Evolutionary conservation across 1,140 invertebrate species (phyloP), one percentile per base, ranked within the genome.

Genomic region (Aleiodes sp.): DNA sequence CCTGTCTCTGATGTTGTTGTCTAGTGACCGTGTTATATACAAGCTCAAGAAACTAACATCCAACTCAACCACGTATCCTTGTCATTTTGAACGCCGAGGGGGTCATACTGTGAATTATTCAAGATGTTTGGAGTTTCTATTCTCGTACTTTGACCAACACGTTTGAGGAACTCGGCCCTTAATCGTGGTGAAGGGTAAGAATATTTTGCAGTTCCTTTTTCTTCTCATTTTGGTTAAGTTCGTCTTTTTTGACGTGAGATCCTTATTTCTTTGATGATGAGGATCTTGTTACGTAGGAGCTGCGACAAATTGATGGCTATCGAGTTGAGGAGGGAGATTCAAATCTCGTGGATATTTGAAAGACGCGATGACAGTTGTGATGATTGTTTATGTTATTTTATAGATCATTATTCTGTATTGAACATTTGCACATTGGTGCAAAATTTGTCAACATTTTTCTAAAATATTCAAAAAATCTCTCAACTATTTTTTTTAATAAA

Each of bases 271-370:
- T 24, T 31, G 78, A 80, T 78, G 75, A 79, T 78, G 75, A 80
- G 74, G 75, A 75, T 80, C 78, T 78, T 75, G 74, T 81, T 80
- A 81, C 72, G 41, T 61, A 61, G 66, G 74, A 76, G 70, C 76
- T 77, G 77, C 68, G 77, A 78, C 63, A 74, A 71, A 80, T 79
- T 78, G 74, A 78, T 78, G 33, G n/a, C n/a, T n/a, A n/a, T n/a
- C n/a, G n/a, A n/a, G n/a, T n/a, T n/a, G n/a, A n/a, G n/a, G n/a
- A n/a, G n/a, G n/a, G n/a, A n/a, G n/a, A n/a, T n/a, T n/a, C n/a
- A n/a, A n/a, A n/a, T n/a, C n/a, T n/a, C n/a, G n/a, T n/a, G n/a
- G n/a, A n/a, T n/a, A n/a, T n/a, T n/a, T n/a, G n/a, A n/a, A n/a
- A n/a, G n/a, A n/a, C n/a, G n/a, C n/a, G n/a, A n/a, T n/a, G n/a